Percentiles rank a stretch among this genome's conserved stretches.
Conservation (phyloP, 1,140 invertebrate species). For the Drosophila pseudoobscura region DNA sequence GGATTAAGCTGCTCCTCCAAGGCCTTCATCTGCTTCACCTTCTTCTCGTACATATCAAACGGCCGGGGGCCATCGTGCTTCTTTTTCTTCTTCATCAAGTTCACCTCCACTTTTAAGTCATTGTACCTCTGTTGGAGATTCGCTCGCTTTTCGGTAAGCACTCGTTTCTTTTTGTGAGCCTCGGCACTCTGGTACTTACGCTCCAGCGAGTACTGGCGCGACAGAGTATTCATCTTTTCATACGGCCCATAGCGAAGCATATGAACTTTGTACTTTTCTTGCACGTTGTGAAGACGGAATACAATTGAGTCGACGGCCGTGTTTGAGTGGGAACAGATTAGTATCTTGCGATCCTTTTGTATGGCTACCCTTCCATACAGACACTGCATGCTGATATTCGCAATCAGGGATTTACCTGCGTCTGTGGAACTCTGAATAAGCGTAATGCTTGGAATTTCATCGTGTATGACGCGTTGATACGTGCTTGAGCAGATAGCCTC, state of each 20-base stretch:
- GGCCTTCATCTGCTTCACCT: constrained; percentile 35
- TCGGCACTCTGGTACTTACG: background rate
- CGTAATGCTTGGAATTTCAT: constrained; percentile 84
- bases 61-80: constrained; percentile 17
- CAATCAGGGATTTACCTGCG: constrained; percentile 89
- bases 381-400: constrained; percentile 87
- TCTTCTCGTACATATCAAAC: constrained; percentile 30
- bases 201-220: constrained; percentile 26
- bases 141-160: constrained; percentile 34
- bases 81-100: constrained; percentile 9
- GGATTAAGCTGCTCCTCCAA: constrained; percentile 50
- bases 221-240: constrained; percentile 18
- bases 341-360: constrained; percentile 84
- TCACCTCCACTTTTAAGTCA: constrained; percentile 39
- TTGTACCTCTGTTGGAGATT: constrained; percentile 31
- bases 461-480: constrained; percentile 76
- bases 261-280: constrained; percentile 8
- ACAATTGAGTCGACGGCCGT: constrained; percentile 89
- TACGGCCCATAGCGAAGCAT: constrained; percentile 59
- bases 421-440: constrained; percentile 90
- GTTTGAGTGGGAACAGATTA: constrained; percentile 93
- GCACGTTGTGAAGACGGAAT: constrained; percentile 9
- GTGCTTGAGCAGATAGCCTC: constrained; percentile 84
- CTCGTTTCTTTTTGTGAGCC: constrained; percentile 12
- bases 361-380: constrained; percentile 82